These are phyloP conservation scores for Gryllus bimaculatus DNA, from an alignment of 1,140 invertebrate species.

Conservation along the genomic window DNA sequence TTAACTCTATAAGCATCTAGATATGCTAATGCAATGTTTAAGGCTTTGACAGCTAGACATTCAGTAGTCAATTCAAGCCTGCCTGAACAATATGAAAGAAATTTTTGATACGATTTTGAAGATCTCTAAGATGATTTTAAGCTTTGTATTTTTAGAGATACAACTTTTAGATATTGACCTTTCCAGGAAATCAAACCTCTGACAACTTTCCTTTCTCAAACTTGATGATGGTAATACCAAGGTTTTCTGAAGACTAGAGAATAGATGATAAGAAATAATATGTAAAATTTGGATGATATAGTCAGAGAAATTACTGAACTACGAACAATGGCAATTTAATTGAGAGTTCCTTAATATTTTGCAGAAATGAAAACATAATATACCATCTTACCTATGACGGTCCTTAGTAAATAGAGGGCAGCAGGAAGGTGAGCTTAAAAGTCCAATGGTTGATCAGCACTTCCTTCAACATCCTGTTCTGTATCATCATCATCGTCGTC, in stretches of 20 bases:
- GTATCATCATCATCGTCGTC: slow-evolving; percentile 58
- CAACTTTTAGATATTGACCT: too few species aligned
- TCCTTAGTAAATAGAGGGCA: background rate
- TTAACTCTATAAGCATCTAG: background rate
- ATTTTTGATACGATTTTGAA: too few species aligned
- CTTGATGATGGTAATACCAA: background rate
- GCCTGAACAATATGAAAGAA: too few species aligned
- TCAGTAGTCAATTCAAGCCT: too few species aligned
- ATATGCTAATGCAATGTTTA: too few species aligned
- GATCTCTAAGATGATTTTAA: too few species aligned
- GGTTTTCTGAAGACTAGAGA: background rate
- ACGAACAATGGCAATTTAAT: background rate
- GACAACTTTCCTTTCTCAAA: too few species aligned
- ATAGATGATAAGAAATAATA: background rate
- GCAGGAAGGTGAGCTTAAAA: slow-evolving; percentile 42
- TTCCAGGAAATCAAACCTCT: too few species aligned
- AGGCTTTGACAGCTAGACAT: too few species aligned
- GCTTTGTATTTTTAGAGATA: too few species aligned
- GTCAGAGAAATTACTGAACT: background rate
- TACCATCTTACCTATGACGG: background rate
- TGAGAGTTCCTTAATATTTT: background rate
- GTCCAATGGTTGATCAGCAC: slow-evolving; percentile 65
- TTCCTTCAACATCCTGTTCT: slow-evolving; percentile 60
- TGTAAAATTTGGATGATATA: background rate
- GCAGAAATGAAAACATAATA: background rate